Percentiles rank a stretch among this genome's conserved stretches.
Evolutionary conservation across 2,888 invertebrate genomes (phyloP).

Genomic region (Eristalis intricaria): DNA sequence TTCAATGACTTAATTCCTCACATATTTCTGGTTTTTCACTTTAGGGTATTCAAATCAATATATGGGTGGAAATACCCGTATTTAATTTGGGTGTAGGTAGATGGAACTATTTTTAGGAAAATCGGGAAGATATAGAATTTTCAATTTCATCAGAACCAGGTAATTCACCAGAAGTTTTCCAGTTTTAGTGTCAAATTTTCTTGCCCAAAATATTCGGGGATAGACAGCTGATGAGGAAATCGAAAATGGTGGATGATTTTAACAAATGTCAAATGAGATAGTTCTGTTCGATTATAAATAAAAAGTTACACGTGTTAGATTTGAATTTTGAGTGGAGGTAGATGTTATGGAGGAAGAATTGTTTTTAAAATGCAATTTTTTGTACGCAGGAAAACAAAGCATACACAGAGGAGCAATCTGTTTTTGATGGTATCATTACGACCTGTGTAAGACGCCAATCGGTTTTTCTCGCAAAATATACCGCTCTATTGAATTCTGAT

Average conservation of each 20-base stretch:
- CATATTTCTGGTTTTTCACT: background rate
- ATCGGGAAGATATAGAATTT: background rate
- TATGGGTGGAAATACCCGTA: background rate
- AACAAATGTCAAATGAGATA: background rate
- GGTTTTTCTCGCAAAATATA: no score
- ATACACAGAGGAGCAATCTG: no score
- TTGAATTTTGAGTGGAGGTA: no score
- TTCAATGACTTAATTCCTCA: background rate
- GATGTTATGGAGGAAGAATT: no score
- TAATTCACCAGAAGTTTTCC: slow-evolving; percentile 22
- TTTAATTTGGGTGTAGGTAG: background rate
- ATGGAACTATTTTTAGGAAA: background rate
- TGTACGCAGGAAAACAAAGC: no score
- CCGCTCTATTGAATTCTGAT: no score
- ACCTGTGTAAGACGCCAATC: no score
- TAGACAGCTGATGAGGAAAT: slow-evolving; percentile 37
- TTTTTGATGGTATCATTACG: no score
- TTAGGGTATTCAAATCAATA: background rate
- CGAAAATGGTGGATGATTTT: slow-evolving; percentile 16
- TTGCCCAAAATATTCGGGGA: slow-evolving; percentile 19
- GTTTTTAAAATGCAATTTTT: no score
- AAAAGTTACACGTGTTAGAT: background rate
- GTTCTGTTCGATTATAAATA: background rate
- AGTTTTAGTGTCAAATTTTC: slow-evolving; percentile 29
- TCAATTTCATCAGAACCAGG: slow-evolving; percentile 35